Percentiles rank a stretch among this genome's conserved stretches.
These are phyloP conservation scores for Xestobium rufovillosum DNA, from an alignment of 2,888 invertebrate species.

Conservation along the genomic window DNA sequence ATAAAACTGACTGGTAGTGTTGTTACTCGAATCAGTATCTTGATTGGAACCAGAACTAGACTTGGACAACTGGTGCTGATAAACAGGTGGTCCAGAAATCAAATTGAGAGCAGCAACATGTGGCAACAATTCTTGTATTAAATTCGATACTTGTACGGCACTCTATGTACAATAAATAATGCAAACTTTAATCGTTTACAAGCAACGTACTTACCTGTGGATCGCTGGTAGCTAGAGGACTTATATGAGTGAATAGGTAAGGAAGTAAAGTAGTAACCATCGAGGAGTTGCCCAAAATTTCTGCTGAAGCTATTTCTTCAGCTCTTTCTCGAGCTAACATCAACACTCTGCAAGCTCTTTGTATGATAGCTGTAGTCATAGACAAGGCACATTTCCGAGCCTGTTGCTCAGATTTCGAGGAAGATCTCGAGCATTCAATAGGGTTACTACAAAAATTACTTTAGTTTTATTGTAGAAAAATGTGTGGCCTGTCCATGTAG, in stretches of 20 bases:
- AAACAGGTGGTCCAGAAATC: slow-evolving; percentile 36
- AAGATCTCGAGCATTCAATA: slow-evolving; percentile 37
- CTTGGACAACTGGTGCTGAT: slow-evolving; percentile 32
- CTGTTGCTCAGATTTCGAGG: slow-evolving; percentile 44
- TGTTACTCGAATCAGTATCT: slow-evolving; percentile 30
- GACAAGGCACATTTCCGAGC: slow-evolving; percentile 63
- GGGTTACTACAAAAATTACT: slow-evolving; percentile 35
- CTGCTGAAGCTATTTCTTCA: slow-evolving; percentile 50
- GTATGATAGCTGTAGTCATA: slow-evolving; percentile 70
- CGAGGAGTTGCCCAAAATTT: slow-evolving; percentile 53
- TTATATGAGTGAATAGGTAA: slow-evolving; percentile 75
- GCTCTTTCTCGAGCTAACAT: slow-evolving; percentile 67
- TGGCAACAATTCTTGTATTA: slow-evolving; percentile 83
- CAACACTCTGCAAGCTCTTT: slow-evolving; percentile 68
- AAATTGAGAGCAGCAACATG: slow-evolving; percentile 82
- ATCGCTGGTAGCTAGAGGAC: slow-evolving; percentile 73
- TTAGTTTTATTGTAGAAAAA: slow-evolving; percentile 3
- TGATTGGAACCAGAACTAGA: slow-evolving; percentile 29
- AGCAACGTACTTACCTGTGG: slow-evolving; percentile 55
- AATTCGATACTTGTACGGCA: slow-evolving; percentile 73
- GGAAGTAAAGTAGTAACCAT: slow-evolving; percentile 72
- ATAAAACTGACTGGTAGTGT: slow-evolving; percentile 78
- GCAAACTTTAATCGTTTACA: background rate
- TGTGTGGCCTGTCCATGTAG: background rate
- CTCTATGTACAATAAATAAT: slow-evolving; percentile 49